Evolutionary conservation across 1,140 invertebrate genomes (phyloP), one percentile per base, ranked within the genome.

Genomic region (Plutomurus gul): DNA sequence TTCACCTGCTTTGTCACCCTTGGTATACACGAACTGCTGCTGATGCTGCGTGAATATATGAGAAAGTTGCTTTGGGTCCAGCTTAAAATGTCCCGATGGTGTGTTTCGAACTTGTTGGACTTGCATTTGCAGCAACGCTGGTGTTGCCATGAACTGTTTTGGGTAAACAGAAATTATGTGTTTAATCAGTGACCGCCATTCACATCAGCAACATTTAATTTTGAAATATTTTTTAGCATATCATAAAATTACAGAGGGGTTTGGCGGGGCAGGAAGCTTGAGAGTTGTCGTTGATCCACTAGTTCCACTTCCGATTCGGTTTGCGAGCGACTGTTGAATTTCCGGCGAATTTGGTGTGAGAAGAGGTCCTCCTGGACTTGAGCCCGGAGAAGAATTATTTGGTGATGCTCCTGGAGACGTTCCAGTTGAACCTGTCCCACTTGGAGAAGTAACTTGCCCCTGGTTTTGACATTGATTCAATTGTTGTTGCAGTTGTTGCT

Each of bases 21-120:
- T 81, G 16, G 70, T 72, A 25, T 39, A 47, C 13, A 81, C 39
- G 22, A 78, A 65, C 20, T 78, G 76, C 72, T 82, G 81, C 37
- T 82, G 81, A 18, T 82, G 81, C 73, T 82, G 81, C 25, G 78
- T 74, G 77, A 82, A 80, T 39, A 82, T 80, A 70, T 80, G 81
- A 46, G 70, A 78, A 33, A 82, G 39, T 78, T 82, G 78, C 30
- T 78, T 77, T 16, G 81, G 47, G 37, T 82, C 81, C 30, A 82
- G 36, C 49, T 82, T 82, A 30, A 77, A 75, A 13, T 82, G 76
- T 33, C 72, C 60, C 20, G 40, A 22, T 20, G 78, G 43, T 33
- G 36, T 65, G 36, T 37, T 75, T 43, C 79, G 74, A 65, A 79
- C 81, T 46, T 82, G 81, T 39, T 81, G 81, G 30, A 82, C 75